Conservation (phyloP, 2,113 vertebrate genomes). For the Plecturocebus donacophilus region DNA sequence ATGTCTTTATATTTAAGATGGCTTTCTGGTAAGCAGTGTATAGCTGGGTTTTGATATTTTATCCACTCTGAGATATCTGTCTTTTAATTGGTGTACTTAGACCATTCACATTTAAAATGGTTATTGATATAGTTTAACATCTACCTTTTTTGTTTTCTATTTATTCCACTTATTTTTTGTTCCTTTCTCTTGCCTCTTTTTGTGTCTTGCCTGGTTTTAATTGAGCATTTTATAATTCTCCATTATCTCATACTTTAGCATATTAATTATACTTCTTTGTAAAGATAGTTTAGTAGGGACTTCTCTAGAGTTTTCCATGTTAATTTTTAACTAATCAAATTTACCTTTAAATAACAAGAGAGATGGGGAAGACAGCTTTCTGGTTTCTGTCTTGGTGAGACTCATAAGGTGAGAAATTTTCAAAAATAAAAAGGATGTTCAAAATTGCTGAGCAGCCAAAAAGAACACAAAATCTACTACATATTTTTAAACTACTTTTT, state of each 20-base stretch:
- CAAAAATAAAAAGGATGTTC: background rate
- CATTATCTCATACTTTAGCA: background rate
- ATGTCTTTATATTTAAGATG: background rate
- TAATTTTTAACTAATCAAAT: constrained; percentile 26
- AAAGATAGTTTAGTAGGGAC: background rate
- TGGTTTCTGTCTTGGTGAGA: background rate
- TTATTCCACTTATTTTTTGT: background rate
- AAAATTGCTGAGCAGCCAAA: background rate
- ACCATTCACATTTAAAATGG: background rate
- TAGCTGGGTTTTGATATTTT: background rate
- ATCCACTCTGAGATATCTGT: background rate
- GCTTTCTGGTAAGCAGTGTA: background rate
- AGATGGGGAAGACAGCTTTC: background rate
- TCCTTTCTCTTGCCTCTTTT: background rate
- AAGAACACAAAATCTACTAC: background rate
- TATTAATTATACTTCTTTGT: background rate
- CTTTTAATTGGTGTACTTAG: background rate
- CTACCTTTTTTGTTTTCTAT: background rate
- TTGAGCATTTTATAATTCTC: background rate
- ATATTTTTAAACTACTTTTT: background rate
- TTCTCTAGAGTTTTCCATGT: background rate
- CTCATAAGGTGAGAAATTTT: background rate
- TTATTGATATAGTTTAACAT: background rate
- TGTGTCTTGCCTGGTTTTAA: background rate
- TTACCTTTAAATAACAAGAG: background rate